phyloP scores from a whole-genome alignment of 2,113 vertebrate species.

The Myrmecophaga tridactyla region DNA sequence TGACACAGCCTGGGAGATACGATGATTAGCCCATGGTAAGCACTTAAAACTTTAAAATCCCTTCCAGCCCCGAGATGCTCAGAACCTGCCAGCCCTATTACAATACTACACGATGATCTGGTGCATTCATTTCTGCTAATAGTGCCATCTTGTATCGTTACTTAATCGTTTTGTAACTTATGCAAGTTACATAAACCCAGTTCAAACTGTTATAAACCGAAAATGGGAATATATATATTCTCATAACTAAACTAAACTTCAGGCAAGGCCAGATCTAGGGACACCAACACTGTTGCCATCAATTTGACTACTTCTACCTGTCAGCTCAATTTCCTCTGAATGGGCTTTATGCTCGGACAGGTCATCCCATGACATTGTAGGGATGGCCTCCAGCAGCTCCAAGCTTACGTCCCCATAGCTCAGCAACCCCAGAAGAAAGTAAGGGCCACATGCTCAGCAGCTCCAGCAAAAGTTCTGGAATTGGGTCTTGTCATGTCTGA shows the following conservation, averaged over 20 bases:
- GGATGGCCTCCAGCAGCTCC: not conserved
- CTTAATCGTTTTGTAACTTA: not conserved
- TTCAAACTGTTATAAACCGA: not conserved
- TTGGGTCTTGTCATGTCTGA: not conserved
- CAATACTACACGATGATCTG: not conserved
- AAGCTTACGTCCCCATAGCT: not conserved
- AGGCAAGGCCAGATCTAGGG: not conserved
- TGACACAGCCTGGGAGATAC: not conserved
- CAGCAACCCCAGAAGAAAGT: not conserved
- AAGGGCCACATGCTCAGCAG: not conserved
- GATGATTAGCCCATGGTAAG: not conserved
- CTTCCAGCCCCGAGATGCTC: not conserved
- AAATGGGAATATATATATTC: not conserved
- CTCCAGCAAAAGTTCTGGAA: not conserved
- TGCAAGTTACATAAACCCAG: not conserved
- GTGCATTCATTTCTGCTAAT: not conserved
- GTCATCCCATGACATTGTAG: not conserved
- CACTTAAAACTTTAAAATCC: not conserved
- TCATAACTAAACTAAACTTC: not conserved
- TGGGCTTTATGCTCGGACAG: not conserved
- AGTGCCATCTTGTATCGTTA: not conserved
- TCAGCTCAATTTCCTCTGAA: not conserved
- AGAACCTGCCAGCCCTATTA: not conserved
- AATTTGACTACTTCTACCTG: not conserved
- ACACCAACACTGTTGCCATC: not conserved